phyloP scores from a whole-genome alignment of 2,888 invertebrate species.

The Parnassius orleans region DNA sequence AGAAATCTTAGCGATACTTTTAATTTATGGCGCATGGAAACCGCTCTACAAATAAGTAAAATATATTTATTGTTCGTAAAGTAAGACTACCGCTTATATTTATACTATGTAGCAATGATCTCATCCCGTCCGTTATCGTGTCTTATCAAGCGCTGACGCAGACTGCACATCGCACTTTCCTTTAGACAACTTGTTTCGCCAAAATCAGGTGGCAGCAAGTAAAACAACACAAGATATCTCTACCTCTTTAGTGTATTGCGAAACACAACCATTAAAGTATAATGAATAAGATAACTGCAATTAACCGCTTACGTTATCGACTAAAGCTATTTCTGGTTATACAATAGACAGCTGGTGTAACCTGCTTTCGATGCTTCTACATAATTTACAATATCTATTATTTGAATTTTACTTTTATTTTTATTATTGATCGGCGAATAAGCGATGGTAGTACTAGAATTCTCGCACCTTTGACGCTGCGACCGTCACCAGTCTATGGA shows the following conservation, averaged over 20 bases:
- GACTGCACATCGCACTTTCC: conserved; percentile 28
- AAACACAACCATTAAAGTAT: conserved; percentile 17
- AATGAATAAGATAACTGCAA: conserved; percentile 14
- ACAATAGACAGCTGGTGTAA: too few relatives aligned
- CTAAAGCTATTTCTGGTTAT: neutral
- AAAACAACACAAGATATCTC: conserved; percentile 10
- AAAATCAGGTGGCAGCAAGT: conserved; percentile 20
- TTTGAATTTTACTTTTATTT: too few relatives aligned
- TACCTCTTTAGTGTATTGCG: conserved; percentile 9
- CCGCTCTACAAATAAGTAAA: too few relatives aligned
- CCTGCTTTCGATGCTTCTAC: too few relatives aligned
- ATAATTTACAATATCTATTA: too few relatives aligned
- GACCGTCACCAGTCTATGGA: too few relatives aligned
- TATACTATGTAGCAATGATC: conserved; percentile 12
- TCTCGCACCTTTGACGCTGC: too few relatives aligned
- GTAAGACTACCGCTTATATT: neutral
- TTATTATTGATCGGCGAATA: too few relatives aligned
- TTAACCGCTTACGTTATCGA: conserved; percentile 3
- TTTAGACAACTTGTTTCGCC: conserved; percentile 23
- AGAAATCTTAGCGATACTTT: too few relatives aligned
- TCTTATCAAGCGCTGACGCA: conserved; percentile 24
- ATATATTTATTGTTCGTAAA: neutral
- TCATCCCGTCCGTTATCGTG: conserved; percentile 15
- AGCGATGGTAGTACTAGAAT: too few relatives aligned
- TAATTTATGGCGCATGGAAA: too few relatives aligned